Conservation (phyloP, 2,888 invertebrate species). For the Agrotis segetum region DNA sequence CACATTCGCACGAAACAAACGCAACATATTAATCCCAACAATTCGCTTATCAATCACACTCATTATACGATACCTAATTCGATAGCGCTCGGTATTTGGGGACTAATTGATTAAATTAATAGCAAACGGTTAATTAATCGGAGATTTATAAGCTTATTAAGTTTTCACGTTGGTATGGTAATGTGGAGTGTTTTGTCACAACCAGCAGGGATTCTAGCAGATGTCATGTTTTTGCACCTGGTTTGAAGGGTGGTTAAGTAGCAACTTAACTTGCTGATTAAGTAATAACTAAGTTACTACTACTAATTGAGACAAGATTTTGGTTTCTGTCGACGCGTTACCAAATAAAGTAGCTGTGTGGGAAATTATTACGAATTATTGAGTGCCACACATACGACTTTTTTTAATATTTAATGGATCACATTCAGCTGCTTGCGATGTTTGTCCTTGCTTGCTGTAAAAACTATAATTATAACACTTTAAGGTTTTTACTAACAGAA, state of each 20-base stretch:
- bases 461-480: background rate
- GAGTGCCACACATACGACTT: no score
- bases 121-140: constrained; percentile 43
- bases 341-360: background rate
- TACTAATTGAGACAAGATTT: background rate
- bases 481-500: background rate
- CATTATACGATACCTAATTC: constrained; percentile 57
- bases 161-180: constrained; percentile 28
- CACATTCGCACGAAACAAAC: constrained; percentile 71
- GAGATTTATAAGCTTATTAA: constrained; percentile 27
- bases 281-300: background rate
- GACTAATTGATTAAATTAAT: constrained; percentile 61
- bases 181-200: constrained; percentile 7
- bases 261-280: background rate
- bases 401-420: background rate
- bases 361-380: background rate
- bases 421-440: background rate
- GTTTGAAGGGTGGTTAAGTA: background rate
- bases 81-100: constrained; percentile 48
- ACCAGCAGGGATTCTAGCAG: constrained; percentile 13
- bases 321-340: background rate
- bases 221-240: constrained; percentile 9
- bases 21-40: constrained; percentile 72
- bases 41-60: constrained; percentile 66
- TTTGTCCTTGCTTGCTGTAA: background rate